These are phyloP conservation scores for Eurois occulta DNA, from an alignment of 2,888 invertebrate species.

Conservation along the genomic window DNA sequence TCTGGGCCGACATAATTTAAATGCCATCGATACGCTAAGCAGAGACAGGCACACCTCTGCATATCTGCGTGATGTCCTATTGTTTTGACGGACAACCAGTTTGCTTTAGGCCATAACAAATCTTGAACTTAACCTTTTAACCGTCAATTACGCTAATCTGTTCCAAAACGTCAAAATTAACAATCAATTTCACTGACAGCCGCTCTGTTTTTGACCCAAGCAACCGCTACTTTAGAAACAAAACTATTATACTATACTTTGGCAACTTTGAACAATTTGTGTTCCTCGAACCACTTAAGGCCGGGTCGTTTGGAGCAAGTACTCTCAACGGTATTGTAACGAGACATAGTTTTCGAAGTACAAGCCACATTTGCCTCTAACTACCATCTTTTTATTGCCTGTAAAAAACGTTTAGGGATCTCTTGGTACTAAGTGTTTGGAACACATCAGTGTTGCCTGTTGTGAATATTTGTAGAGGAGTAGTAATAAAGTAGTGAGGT, in stretches of 20 bases:
- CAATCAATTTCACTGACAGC: constrained; percentile 34
- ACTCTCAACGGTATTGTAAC: constrained; percentile 43
- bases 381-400: constrained; percentile 45
- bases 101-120: not conserved
- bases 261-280: constrained; percentile 58
- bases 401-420: constrained; percentile 49
- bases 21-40: too few relatives aligned
- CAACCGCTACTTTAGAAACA: constrained; percentile 27
- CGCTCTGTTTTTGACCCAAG: constrained; percentile 13
- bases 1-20: not conserved
- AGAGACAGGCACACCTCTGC: too few relatives aligned
- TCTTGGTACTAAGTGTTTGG: constrained; percentile 35
- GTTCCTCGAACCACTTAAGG: constrained; percentile 48
- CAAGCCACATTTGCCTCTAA: constrained; percentile 40
- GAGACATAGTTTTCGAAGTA: constrained; percentile 41
- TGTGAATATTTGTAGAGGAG: constrained; percentile 7
- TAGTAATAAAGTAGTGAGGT: not conserved
- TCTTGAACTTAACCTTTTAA: not conserved
- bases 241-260: constrained; percentile 55
- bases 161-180: constrained; percentile 15
- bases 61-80: not conserved
- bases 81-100: not conserved
- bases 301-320: constrained; percentile 45
- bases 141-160: not conserved
- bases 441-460: constrained; percentile 34